Conservation (phyloP, 2,888 invertebrate species). For the Ichneumoninae sp. region DNA sequence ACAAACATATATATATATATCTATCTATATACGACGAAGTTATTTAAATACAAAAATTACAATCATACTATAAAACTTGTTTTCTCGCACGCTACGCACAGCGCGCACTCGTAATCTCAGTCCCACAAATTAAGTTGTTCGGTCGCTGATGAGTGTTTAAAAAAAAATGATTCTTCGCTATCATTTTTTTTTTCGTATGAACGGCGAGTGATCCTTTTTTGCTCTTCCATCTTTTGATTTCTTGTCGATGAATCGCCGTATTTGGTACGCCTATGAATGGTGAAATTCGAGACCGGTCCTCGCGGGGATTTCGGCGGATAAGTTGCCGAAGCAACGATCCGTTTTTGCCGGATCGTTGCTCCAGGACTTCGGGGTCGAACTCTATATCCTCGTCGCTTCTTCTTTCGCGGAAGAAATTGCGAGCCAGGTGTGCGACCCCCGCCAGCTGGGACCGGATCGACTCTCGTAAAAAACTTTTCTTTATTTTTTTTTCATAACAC, state of each 20-base stretch:
- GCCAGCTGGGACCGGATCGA: constrained; percentile 40
- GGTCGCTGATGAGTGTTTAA: constrained; percentile 44
- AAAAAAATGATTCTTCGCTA: constrained; percentile 37
- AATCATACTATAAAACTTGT: constrained; percentile 69
- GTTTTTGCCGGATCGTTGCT: constrained; percentile 74
- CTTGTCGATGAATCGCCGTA: not conserved
- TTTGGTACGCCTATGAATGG: constrained; percentile 13
- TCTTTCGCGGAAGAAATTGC: constrained; percentile 40
- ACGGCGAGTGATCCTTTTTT: constrained; percentile 33
- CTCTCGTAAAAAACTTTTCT: constrained; percentile 24
- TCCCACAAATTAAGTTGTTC: constrained; percentile 57
- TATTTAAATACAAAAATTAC: constrained; percentile 80
- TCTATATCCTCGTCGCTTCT: constrained; percentile 52
- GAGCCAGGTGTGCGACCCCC: constrained; percentile 57
- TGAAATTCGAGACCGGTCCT: constrained; percentile 59
- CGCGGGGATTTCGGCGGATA: constrained; percentile 46
- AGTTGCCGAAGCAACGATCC: constrained; percentile 78
- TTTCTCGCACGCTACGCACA: constrained; percentile 57
- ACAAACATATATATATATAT: constrained; percentile 47
- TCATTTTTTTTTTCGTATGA: constrained; percentile 16
- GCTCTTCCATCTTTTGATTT: constrained; percentile 22
- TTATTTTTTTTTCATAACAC: constrained; percentile 34
- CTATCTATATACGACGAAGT: constrained; percentile 59
- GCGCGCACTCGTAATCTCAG: constrained; percentile 64
- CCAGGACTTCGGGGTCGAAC: constrained; percentile 73